Base-by-base conservation (phyloP, 2,113 vertebrate genomes). In the Chunga burmeisteri region DNA sequence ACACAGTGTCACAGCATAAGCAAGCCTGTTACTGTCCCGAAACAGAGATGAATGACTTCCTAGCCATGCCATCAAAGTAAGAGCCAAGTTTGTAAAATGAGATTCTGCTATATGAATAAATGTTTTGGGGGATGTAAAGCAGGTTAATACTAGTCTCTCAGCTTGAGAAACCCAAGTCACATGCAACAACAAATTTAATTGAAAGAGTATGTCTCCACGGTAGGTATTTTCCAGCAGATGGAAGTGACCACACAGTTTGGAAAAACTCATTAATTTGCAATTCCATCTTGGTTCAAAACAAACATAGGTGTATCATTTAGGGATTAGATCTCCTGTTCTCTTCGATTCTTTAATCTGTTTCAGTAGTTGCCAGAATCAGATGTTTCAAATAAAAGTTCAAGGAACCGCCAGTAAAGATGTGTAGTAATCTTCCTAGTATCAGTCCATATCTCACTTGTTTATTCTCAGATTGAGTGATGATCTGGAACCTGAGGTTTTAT, bases 161-260 rank as follows among this genome's bases (percentile, higher is more conserved):
- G 55, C 61, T 53, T 16, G 29, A 94, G 75, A 92, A 92, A 78
- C 71, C 44, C 74, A 67, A 86, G 74, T 65, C 86, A 95, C 8
- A 10, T 75, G 87, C 50, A 92, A 72, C 83, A 93, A 86, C 88
- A 96, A 88, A 91, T 21, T 53, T 52, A 94, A 90, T 52, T 95
- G 91, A 42, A 92, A 77, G 88, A 93, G 63, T 55, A 36, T 84
- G 65, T 71, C 92, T 94, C 91, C 92, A 56, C 3, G 9, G 86
- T 52, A 84, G 93, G 93, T 92, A 84, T 94, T 83, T 94, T 96
- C 88, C 90, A 97, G 88, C 72, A 90, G 82, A 88, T 94, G 87
- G 78, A 95, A 97, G 90, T n/a, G 66, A 97, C 84, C 96, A 83
- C 58, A 70, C 56, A 61, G 81, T 62, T 85, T 89, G 93, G 75